These are phyloP conservation scores for Platygyra sinensis DNA, from an alignment of 64 coral and sea anemone species.

Conservation along the genomic window DNA sequence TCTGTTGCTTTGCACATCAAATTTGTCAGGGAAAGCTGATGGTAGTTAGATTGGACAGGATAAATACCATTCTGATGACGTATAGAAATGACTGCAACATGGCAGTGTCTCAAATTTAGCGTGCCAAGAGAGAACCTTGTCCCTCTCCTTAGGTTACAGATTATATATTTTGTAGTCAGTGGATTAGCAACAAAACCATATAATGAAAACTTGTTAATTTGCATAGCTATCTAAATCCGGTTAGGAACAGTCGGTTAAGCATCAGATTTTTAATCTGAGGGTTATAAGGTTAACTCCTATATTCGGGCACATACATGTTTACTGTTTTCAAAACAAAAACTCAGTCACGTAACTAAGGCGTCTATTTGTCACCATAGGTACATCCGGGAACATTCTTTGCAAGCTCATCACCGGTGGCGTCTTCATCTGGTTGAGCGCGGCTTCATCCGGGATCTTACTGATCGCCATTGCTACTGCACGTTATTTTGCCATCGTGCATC, in stretches of 20 bases:
- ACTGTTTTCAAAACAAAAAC: not conserved
- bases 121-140: too few species aligned
- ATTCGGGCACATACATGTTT: not conserved
- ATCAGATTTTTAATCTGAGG: not conserved
- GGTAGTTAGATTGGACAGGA: too few species aligned
- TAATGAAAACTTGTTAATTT: too few species aligned
- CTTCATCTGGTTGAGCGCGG: slow-evolving; percentile 65
- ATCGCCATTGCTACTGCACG: slow-evolving; percentile 55
- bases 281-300: not conserved
- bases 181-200: too few species aligned
- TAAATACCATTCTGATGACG: too few species aligned
- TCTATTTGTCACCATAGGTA: not conserved
- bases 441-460: slow-evolving; percentile 64
- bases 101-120: too few species aligned
- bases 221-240: not conserved
- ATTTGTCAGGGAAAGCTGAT: too few species aligned
- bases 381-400: slow-evolving; percentile 53
- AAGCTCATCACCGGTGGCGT: slow-evolving; percentile 73
- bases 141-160: too few species aligned
- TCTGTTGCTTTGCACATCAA: too few species aligned
- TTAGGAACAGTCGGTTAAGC: not conserved
- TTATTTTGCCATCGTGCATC: slow-evolving; percentile 56
- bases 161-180: too few species aligned
- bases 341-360: not conserved
- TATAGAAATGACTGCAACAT: too few species aligned